phyloP scores from a whole-genome alignment of 2,888 invertebrate genomes.

The Eilema griseolum region DNA sequence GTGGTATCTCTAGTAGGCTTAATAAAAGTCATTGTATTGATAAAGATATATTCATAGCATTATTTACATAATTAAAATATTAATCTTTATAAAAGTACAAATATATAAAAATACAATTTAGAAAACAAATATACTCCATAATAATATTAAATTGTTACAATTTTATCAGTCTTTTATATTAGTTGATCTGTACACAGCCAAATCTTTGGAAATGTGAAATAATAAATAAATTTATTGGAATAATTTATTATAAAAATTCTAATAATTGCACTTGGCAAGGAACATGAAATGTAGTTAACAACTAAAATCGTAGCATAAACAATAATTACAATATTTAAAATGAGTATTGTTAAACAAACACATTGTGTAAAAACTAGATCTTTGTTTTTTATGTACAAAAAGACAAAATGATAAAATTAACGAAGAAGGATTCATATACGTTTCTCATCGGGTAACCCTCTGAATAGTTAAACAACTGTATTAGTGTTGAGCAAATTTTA shows the following conservation, averaged over 20 bases:
- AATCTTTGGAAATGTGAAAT: conserved; percentile 74
- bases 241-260: conserved; percentile 31
- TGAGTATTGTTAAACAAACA: conserved; percentile 36
- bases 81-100: conserved; percentile 52
- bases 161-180: conserved; percentile 74
- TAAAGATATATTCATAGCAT: conserved; percentile 64
- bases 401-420: conserved; percentile 9
- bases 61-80: conserved; percentile 53
- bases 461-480: not conserved
- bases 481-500: no score
- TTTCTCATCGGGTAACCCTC: not conserved
- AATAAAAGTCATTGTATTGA: conserved; percentile 39
- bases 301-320: conserved; percentile 17
- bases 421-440: not conserved
- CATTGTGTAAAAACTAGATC: conserved; percentile 16
- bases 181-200: conserved; percentile 75
- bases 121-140: conserved; percentile 48
- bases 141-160: conserved; percentile 63
- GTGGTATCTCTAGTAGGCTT: not conserved
- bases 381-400: conserved; percentile 17
- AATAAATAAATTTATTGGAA: conserved; percentile 42
- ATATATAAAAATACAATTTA: conserved; percentile 57
- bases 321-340: conserved; percentile 16
- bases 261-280: conserved; percentile 41
- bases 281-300: conserved; percentile 22